Evolutionary conservation across 2,888 invertebrate species (phyloP), one percentile per base, ranked within the genome.

Genomic region (Macropis europaea): DNA sequence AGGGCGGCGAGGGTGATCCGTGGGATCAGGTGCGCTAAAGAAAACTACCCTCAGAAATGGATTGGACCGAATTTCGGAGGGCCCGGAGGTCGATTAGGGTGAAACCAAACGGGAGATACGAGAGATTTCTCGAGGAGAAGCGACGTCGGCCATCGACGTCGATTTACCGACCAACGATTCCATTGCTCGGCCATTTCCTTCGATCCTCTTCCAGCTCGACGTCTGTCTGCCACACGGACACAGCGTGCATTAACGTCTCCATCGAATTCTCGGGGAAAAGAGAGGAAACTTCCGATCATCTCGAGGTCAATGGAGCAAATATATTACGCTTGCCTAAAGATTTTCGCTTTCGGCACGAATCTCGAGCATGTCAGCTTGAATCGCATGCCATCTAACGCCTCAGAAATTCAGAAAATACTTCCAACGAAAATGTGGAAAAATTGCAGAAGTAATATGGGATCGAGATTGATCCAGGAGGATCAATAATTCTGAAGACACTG

Each of bases 211-310:
- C 36, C 19, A 24, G 11, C 38, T 54, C 19, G 42, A 43, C 28
- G n/a, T 26, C 36, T 32, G 28, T 42, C 42, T 34, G 40, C 47
- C 43, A n/a, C 47, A 34, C 7, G n/a, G 56, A 45, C 56, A 48
- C 38, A 9, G n/a, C 42, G 5, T 4, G 69, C 74, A 82, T 86
- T 84, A 84, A 85, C 79, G 80, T 86, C 84, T 84, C 79, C 81
- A 83, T 83, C 78, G 82, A 84, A 82, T 83, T 82, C 78, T 82
- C 81, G 82, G 81, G 72, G 77, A 56, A 77, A 83, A 83, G 84
- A 79, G 11, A 81, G 83, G 71, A 79, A 82, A 76, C 76, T 79
- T 70, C 66, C 71, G 73, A 73, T 68, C 74, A 60, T 56, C 13
- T 2, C 5, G 3, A 24, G 5, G 13, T 57, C 45, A 11, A 43